Evolutionary conservation across 2,888 invertebrate genomes (phyloP).

Genomic region (Dioctria linearis): DNA sequence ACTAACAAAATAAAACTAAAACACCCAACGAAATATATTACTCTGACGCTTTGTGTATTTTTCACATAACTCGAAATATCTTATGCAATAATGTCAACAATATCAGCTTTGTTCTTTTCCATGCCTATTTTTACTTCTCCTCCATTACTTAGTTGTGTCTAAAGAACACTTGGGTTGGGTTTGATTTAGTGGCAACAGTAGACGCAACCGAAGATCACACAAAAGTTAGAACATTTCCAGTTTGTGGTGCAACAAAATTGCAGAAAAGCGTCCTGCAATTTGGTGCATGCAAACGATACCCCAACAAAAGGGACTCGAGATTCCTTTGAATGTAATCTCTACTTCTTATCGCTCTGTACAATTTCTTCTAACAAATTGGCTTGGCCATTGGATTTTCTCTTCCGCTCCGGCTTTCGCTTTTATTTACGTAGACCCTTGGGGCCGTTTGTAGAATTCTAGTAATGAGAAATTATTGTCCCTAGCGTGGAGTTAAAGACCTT

Average conservation of each 20-base stretch:
- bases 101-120: background rate
- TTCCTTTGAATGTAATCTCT: slow-evolving; percentile 50
- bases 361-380: slow-evolving; percentile 53
- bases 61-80: slow-evolving; percentile 15
- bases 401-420: slow-evolving; percentile 53
- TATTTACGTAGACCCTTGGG: slow-evolving; percentile 51
- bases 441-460: slow-evolving; percentile 38
- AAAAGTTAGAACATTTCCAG: slow-evolving; percentile 24
- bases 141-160: background rate
- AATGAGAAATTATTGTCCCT: slow-evolving; percentile 53
- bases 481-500: slow-evolving; percentile 53
- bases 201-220: slow-evolving; percentile 27
- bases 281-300: slow-evolving; percentile 52
- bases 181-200: slow-evolving; percentile 26
- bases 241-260: slow-evolving; percentile 32
- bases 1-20: background rate
- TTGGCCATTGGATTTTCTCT: slow-evolving; percentile 49
- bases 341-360: slow-evolving; percentile 46
- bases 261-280: slow-evolving; percentile 47
- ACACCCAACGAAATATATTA: background rate
- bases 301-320: slow-evolving; percentile 52
- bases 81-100: slow-evolving; percentile 17
- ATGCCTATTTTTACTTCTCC: background rate
- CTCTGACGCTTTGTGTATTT: background rate
- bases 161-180: slow-evolving; percentile 13